Evolutionary conservation across 1,140 invertebrate genomes (phyloP), one percentile per base, ranked within the genome.

Genomic region (Lucilia sericata): DNA sequence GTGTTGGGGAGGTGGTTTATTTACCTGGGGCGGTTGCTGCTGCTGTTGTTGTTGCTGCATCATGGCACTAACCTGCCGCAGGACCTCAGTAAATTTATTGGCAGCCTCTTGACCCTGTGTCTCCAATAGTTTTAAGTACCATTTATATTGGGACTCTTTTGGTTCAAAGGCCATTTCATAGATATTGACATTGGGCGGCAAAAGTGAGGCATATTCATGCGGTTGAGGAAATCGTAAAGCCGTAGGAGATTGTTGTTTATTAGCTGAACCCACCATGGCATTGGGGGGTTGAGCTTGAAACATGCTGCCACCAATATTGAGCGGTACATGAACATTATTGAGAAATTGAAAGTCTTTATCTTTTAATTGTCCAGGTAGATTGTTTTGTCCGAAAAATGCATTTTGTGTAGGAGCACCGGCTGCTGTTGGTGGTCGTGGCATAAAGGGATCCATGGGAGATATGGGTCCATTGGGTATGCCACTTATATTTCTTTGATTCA

Each of bases 281-380:
- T 86, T 78, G 83, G 88, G 87, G 75, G 89, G 87, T 86, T 25
- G 86, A 85, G n/a, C 82, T 84, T 86, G 89, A 74, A 86, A 89
- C 80, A 86, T 84, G n/a, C 51, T 42, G 19, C 80, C 84, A 0
- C 84, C 81, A 49, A 85, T 75, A 76, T 85, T 85, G 49, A 85
- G 76, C 17, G 85, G 85, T 30, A 85, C 82, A 82, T 85, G 92
- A 1, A 93, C 92, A 87, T 93, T 93, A 70, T 92, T 92, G 70
- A 93, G 87, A 87, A 93, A 93, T 85, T 93, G 92, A 84, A 92
- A 92, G 76, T 92, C 90, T 21, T 91, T 90, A 86, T 85, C 91
- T 87, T 86, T 91, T 42, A 85, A 83, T 36, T 75, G 30, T 12
- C 83, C 84, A 7, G 82, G 21, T 21, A 81, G 19, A 36, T 84